Base-by-base conservation (phyloP, 2,113 vertebrate species). In the Probosciger aterrimus region DNA sequence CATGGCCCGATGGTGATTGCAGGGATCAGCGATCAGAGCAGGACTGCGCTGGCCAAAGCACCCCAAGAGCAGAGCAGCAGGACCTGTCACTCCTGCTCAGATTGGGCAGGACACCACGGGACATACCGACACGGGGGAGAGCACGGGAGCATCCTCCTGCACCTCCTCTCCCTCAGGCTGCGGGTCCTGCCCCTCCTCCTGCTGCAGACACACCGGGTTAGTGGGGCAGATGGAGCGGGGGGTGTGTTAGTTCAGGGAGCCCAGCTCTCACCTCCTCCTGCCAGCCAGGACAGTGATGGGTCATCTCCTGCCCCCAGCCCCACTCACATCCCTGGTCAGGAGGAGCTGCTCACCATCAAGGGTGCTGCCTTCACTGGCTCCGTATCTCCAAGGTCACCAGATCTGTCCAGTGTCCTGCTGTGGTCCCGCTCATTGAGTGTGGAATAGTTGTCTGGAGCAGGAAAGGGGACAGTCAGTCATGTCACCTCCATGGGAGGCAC, bases 361-460 rank as follows among this genome's bases (percentile, higher is more conserved):
- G 98, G 97, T 1, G 82, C 95, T 93, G 99, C 99, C 98, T 99
- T 99, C 95, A 98, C 93, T 4, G 96, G 93, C 76, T 99, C 98
- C 98, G 96, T 97, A 76, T 99, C 98, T 62, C 98, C 98, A 3
- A 98, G 96, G 90, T 99, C 98, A 81, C 99, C 98, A 17, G 99
- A 98, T 93, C 98, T 97, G 67, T 99, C 99, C 97, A 99, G 98
- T 75, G 98, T 99, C 97, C 99, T 99, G 75, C 96, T 98, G 85
- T 99, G 98, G 95, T 98, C 99, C 96, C 98, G 98, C 97, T 99
- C 98, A 22, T 99, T 99, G 96, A 99, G 97, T 92, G 98, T 99
- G 96, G 99, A 98, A 95, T 99, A 99, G 92, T 99, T 99, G 65
- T 96, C 96, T 97, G 83, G 14, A 69, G 20, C 79, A 52, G 60